phyloP scores from a whole-genome alignment of 2,113 vertebrate genomes.

The Platysteira castanea region DNA sequence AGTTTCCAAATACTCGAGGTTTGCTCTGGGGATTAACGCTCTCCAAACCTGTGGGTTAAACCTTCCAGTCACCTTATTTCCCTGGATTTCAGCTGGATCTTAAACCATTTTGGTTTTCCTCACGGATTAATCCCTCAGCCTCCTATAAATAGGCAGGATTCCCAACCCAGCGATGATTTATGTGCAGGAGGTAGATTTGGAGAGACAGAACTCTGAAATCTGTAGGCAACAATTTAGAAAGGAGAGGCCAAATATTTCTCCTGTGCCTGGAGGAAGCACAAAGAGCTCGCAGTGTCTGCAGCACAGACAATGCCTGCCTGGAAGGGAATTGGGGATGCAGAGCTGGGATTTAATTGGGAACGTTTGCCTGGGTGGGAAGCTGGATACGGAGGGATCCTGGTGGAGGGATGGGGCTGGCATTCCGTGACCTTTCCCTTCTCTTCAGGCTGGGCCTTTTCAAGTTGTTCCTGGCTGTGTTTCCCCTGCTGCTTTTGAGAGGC shows the following conservation, averaged over 20 bases:
- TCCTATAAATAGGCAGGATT: neutral
- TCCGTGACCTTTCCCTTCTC: neutral
- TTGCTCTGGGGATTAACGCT: neutral
- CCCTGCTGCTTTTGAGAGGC: neutral
- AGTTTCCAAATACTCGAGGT: neutral
- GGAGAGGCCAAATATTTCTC: slow-evolving; percentile 43
- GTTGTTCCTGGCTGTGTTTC: neutral
- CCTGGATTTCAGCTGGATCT: neutral
- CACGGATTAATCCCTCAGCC: neutral
- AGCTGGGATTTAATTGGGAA: neutral
- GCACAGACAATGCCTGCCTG: neutral
- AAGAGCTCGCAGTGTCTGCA: neutral
- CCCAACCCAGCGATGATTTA: neutral
- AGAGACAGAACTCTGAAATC: neutral
- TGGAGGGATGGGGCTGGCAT: neutral
- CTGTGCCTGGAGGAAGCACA: slow-evolving; percentile 11
- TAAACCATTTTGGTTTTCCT: neutral
- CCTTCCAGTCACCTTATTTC: neutral
- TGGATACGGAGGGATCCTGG: neutral
- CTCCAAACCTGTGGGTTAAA: neutral
- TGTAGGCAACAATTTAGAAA: neutral
- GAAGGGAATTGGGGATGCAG: neutral
- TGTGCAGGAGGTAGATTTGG: neutral
- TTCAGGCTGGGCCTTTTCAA: neutral
- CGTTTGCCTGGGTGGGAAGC: neutral